Conservation (phyloP, 2,888 invertebrate genomes). For the Myopa tessellatipennis region DNA sequence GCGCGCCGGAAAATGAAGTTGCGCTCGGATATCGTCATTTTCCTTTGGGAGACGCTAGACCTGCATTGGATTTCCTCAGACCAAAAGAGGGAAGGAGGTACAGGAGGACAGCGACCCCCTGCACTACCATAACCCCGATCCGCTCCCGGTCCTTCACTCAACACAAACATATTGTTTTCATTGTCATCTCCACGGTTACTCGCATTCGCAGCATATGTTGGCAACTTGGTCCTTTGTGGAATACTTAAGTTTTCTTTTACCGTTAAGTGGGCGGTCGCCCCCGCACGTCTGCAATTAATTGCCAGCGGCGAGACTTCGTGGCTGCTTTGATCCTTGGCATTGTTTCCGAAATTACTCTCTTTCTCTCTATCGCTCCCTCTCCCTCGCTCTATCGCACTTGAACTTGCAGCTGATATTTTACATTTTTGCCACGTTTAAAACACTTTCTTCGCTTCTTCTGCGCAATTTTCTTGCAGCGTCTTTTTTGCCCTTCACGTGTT, state of each 20-base stretch:
- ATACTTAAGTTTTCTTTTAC: neutral
- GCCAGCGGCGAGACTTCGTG: conserved; percentile 31
- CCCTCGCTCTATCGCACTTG: conserved; percentile 10
- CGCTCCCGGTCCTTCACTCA: neutral
- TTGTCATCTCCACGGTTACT: conserved; percentile 11
- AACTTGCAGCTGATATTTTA: conserved; percentile 11
- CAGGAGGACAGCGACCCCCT: no score
- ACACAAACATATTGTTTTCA: conserved; percentile 4
- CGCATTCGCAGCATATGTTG: conserved; percentile 28
- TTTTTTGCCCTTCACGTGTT: neutral
- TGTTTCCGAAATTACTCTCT: neutral
- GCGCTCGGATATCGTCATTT: conserved; percentile 35
- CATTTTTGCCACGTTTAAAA: neutral
- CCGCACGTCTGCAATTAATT: conserved; percentile 24
- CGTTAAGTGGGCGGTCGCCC: neutral
- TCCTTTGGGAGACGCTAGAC: conserved; percentile 9
- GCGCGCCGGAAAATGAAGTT: conserved; percentile 29
- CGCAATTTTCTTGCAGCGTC: neutral
- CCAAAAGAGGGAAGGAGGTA: no score
- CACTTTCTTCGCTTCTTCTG: neutral
- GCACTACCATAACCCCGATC: neutral
- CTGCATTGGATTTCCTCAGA: neutral
- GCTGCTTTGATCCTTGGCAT: conserved; percentile 26
- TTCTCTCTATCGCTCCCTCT: conserved; percentile 8
- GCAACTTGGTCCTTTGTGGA: conserved; percentile 30